These are phyloP conservation scores for Parapsyche elsis DNA, from an alignment of 1,140 invertebrate genomes.

Conservation along the genomic window DNA sequence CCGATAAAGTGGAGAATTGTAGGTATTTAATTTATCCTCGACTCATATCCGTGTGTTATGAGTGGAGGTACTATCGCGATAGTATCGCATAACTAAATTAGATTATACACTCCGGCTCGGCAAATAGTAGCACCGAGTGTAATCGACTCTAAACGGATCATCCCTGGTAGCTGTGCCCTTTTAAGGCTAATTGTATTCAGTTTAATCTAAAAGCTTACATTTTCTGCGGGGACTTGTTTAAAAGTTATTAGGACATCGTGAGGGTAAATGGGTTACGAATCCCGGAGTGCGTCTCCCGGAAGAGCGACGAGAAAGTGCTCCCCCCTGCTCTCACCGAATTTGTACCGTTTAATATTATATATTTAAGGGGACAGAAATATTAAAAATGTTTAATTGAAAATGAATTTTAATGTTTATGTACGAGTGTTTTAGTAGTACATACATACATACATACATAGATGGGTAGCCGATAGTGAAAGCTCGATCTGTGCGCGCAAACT, in stretches of 20 bases:
- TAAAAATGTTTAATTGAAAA: too few relatives aligned
- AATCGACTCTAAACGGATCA: conserved; percentile 35
- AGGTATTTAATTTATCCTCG: too few relatives aligned
- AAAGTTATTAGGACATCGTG: conserved; percentile 51
- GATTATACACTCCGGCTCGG: conserved; percentile 26
- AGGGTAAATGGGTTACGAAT: conserved; percentile 45
- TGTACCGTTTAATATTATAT: too few relatives aligned
- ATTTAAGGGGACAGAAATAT: too few relatives aligned
- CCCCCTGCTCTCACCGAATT: too few relatives aligned
- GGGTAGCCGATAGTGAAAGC: background rate
- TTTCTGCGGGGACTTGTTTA: conserved; percentile 54
- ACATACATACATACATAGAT: background rate
- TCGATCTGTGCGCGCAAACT: background rate
- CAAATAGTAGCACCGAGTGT: conserved; percentile 30
- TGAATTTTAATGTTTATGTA: too few relatives aligned
- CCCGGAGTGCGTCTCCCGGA: conserved; percentile 19
- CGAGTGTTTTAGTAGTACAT: too few relatives aligned
- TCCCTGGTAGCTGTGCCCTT: conserved; percentile 32
- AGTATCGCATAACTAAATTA: conserved; percentile 33
- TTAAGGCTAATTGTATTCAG: conserved; percentile 53
- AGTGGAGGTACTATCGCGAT: background rate
- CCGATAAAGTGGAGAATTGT: too few relatives aligned
- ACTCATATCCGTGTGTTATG: background rate
- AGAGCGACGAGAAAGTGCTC: conserved; percentile 4
- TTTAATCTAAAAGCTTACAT: conserved; percentile 54